A percentile compares a stretch with the other conserved stretches of the same genome.
Evolutionary conservation across 2,888 invertebrate species (phyloP).

Genomic region (Erebia palarica): DNA sequence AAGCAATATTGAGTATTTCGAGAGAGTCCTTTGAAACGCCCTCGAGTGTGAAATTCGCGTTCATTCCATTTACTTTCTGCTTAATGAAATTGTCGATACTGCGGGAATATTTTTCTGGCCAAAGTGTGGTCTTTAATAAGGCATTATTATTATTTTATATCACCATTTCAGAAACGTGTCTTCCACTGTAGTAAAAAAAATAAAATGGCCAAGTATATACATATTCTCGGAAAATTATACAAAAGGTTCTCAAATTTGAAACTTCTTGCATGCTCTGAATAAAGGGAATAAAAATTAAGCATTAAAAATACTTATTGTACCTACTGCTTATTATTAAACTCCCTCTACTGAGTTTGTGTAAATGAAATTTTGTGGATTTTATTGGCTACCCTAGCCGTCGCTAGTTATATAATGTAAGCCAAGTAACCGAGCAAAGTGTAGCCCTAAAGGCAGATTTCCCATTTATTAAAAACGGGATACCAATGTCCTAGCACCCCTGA

Average conservation of each 20-base stretch:
- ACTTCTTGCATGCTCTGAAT: too few species aligned
- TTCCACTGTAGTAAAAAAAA: too few species aligned
- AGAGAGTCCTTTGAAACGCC: slow-evolving; percentile 68
- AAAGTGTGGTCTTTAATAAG: not conserved
- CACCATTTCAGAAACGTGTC: too few species aligned
- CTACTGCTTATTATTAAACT: too few species aligned
- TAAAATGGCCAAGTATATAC: too few species aligned
- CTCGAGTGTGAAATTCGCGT: slow-evolving; percentile 71
- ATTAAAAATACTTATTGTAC: too few species aligned
- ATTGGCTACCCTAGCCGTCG: not conserved
- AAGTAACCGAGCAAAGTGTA: slow-evolving; percentile 33
- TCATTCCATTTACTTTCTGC: slow-evolving; percentile 68
- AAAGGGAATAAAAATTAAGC: too few species aligned
- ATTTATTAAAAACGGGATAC: slow-evolving; percentile 47
- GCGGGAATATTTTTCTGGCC: slow-evolving; percentile 29
- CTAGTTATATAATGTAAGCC: slow-evolving; percentile 32
- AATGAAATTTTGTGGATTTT: too few species aligned
- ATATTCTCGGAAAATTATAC: too few species aligned
- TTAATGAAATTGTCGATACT: slow-evolving; percentile 73
- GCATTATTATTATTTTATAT: not conserved
- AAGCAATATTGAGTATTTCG: slow-evolving; percentile 67
- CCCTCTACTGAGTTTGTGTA: too few species aligned
- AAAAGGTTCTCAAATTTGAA: too few species aligned
- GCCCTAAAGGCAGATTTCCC: slow-evolving; percentile 40
- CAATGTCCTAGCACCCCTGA: slow-evolving; percentile 43